A percentile compares a stretch with the other conserved stretches of the same genome.
These are phyloP conservation scores for Aphidius gifuensis DNA, from an alignment of 1,140 invertebrate species.

Conservation along the genomic window DNA sequence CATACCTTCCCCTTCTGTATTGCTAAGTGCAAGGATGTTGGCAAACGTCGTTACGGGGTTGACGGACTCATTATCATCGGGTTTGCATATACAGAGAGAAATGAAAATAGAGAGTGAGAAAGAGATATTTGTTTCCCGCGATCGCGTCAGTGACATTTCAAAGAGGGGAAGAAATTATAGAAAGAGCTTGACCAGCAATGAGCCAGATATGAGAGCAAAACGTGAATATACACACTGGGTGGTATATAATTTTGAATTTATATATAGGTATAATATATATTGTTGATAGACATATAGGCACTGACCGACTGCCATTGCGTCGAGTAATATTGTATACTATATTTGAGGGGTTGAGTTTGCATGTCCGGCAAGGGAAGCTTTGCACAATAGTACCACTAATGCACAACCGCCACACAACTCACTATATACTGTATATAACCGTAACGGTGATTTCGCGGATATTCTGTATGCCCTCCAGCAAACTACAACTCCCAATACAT, in stretches of 20 bases:
- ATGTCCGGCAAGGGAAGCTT: slow-evolving; percentile 17
- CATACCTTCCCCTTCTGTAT: slow-evolving; percentile 25
- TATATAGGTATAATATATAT: background rate
- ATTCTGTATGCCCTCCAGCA: slow-evolving; percentile 32
- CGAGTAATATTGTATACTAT: slow-evolving; percentile 45
- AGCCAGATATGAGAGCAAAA: slow-evolving; percentile 10
- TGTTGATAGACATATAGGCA: slow-evolving; percentile 36
- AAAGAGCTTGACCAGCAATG: slow-evolving; percentile 17
- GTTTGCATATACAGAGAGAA: slow-evolving; percentile 53
- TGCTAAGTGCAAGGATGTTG: slow-evolving; percentile 53
- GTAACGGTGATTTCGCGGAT: slow-evolving; percentile 5
- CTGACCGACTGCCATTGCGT: slow-evolving; percentile 48
- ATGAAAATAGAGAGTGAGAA: background rate
- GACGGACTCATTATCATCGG: slow-evolving; percentile 53
- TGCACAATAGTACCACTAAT: slow-evolving; percentile 54
- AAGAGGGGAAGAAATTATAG: background rate
- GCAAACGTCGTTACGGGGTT: slow-evolving; percentile 53
- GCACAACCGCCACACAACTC: slow-evolving; percentile 40
- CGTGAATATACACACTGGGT: too few relatives aligned
- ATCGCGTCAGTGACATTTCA: background rate
- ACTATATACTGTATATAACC: background rate
- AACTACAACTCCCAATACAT: slow-evolving; percentile 41
- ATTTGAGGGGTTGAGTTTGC: slow-evolving; percentile 40
- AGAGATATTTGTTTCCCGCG: slow-evolving; percentile 1
- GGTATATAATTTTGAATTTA: too few relatives aligned